Percentiles rank a stretch among this genome's conserved stretches.
Evolutionary conservation across 2,797 vertebrate species (phyloP).

Genomic region (Leuciscus waleckii): DNA sequence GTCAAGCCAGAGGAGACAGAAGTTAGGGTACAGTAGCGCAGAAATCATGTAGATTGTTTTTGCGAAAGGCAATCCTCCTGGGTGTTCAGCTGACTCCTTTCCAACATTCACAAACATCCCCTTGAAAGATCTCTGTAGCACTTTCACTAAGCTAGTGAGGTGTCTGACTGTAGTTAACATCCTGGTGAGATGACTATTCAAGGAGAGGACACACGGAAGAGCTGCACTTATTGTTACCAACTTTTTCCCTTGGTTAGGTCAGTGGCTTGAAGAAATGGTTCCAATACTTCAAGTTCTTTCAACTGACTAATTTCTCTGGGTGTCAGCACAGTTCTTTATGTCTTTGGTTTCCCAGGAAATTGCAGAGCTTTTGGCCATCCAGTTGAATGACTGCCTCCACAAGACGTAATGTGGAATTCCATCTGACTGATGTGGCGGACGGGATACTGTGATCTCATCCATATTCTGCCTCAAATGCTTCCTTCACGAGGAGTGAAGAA

Average conservation of each 20-base stretch:
- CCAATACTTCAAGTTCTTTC: conserved; percentile 43
- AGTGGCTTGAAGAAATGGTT: conserved; percentile 6
- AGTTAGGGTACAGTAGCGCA: conserved; percentile 45
- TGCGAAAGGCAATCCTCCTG: conserved; percentile 35
- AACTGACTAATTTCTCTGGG: conserved; percentile 44
- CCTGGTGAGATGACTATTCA: conserved; percentile 44
- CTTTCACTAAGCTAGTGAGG: conserved; percentile 40
- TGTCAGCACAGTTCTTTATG: conserved; percentile 46
- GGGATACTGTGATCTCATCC: conserved; percentile 34
- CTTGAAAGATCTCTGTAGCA: conserved; percentile 21
- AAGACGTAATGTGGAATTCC: conserved; percentile 37
- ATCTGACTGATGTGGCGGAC: neutral
- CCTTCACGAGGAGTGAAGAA: conserved; percentile 41
- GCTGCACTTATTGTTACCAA: conserved; percentile 42
- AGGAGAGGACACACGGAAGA: conserved; percentile 42
- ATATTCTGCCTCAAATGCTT: conserved; percentile 44
- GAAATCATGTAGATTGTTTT: conserved; percentile 40
- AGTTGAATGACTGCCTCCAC: conserved; percentile 44
- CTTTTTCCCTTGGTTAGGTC: conserved; percentile 44
- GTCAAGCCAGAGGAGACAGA: conserved; percentile 42
- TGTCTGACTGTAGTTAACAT: conserved; percentile 36
- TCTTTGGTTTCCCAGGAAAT: conserved; percentile 31
- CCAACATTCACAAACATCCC: conserved; percentile 44
- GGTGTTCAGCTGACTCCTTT: conserved; percentile 30
- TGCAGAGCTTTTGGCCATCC: conserved; percentile 21